A percentile compares a stretch with the other conserved stretches of the same genome.
phyloP scores from a whole-genome alignment of 2,888 invertebrate genomes.

The Amorpha juglandis region DNA sequence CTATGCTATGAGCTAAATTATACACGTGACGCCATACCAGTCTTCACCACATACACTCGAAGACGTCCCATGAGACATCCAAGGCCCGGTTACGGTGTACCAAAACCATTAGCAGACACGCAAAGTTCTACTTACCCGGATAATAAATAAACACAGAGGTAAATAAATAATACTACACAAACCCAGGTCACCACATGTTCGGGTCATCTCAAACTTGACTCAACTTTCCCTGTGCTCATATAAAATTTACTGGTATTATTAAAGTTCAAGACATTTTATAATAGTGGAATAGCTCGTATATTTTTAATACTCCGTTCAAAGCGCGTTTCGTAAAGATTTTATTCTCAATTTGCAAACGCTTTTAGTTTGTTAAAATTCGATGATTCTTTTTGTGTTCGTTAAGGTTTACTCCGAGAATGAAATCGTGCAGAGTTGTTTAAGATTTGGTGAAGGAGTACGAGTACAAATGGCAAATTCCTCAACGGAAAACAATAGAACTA shows the following conservation, averaged over 20 bases:
- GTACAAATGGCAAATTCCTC: too few species aligned
- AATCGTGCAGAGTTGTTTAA: too few species aligned
- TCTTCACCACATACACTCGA: conserved; percentile 15
- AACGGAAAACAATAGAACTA: too few species aligned
- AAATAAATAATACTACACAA: conserved; percentile 45
- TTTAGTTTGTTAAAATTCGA: not conserved
- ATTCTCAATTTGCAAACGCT: not conserved
- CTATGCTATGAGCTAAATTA: not conserved
- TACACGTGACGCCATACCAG: not conserved
- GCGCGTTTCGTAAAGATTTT: not conserved
- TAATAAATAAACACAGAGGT: conserved; percentile 44
- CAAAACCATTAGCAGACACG: conserved; percentile 49
- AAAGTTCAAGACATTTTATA: conserved; percentile 7
- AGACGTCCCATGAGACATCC: conserved; percentile 39
- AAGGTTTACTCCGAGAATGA: too few species aligned
- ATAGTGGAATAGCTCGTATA: not conserved
- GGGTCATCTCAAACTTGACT: conserved; percentile 17
- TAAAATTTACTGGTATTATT: conserved; percentile 16
- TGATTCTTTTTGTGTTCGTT: too few species aligned
- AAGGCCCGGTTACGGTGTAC: conserved; percentile 42
- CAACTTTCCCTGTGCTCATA: conserved; percentile 13
- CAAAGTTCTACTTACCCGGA: conserved; percentile 58
- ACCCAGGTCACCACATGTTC: conserved; percentile 33
- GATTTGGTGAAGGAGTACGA: too few species aligned
- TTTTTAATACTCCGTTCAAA: not conserved